Conservation (phyloP, 2,797 vertebrate species). For the Anomalospiza imberbis region DNA sequence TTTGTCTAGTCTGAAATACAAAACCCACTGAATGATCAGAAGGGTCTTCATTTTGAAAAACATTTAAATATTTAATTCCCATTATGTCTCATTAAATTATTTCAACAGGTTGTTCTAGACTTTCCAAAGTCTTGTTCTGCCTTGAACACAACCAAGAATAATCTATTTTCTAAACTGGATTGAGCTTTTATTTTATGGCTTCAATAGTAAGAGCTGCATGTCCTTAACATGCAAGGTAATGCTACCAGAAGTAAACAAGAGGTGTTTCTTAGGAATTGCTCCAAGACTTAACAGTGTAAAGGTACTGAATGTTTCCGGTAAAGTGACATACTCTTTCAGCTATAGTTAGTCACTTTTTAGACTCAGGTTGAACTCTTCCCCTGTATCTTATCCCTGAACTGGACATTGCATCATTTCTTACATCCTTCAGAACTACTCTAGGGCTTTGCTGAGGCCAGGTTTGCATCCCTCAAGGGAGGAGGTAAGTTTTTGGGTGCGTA, state of each 20-base stretch:
- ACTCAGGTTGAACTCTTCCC: neutral
- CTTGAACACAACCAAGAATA: neutral
- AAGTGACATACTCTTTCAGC: neutral
- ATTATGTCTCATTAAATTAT: neutral
- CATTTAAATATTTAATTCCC: neutral
- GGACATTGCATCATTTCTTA: neutral
- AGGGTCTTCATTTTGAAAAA: neutral
- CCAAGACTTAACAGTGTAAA: neutral
- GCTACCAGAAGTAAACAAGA: neutral
- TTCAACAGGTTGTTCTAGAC: neutral
- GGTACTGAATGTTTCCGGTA: neutral
- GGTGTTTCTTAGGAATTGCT: neutral
- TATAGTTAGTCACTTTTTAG: neutral
- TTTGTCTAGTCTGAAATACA: conserved; percentile 11
- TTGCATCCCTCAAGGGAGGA: neutral
- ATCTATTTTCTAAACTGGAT: neutral
- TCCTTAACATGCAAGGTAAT: neutral
- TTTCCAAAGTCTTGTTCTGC: neutral
- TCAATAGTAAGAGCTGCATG: neutral
- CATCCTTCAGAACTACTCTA: neutral
- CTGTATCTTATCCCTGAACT: neutral
- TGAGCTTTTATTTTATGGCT: neutral
- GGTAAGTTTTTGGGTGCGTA: neutral
- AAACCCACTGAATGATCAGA: neutral
- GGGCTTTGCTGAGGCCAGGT: neutral